These are phyloP conservation scores for Acanthochromis polyacanthus DNA, from an alignment of 2,113 vertebrate genomes.

Conservation along the genomic window DNA sequence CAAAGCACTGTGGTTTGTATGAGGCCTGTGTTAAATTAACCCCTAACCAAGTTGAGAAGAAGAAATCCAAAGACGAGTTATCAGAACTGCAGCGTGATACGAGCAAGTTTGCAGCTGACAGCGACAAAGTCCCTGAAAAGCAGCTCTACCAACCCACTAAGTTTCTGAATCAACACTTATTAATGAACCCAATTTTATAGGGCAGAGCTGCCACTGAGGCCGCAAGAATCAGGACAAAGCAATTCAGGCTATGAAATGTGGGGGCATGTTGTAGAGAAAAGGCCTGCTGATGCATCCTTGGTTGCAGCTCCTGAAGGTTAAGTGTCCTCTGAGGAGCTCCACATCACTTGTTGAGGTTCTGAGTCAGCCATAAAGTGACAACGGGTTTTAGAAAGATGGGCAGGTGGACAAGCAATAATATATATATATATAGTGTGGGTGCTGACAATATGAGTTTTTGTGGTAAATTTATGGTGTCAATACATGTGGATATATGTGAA, in stretches of 20 bases:
- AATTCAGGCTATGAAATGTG: slow-evolving; percentile 15
- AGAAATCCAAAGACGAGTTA: slow-evolving; percentile 21
- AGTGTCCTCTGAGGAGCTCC: slow-evolving; percentile 34
- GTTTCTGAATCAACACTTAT: slow-evolving; percentile 31
- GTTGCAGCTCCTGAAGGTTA: slow-evolving; percentile 40
- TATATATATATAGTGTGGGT: neutral
- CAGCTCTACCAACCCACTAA: neutral
- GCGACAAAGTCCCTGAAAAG: neutral
- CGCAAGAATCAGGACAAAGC: slow-evolving; percentile 27
- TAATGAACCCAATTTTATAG: slow-evolving; percentile 21
- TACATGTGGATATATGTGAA: neutral
- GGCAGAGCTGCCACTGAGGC: slow-evolving; percentile 1
- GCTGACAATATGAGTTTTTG: neutral
- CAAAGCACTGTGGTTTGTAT: slow-evolving; percentile 44
- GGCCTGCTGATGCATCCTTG: slow-evolving; percentile 30
- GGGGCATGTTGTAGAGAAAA: slow-evolving; percentile 6
- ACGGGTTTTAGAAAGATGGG: slow-evolving; percentile 17
- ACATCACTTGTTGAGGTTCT: slow-evolving; percentile 40
- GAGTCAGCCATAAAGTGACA: slow-evolving; percentile 32
- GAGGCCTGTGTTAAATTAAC: slow-evolving; percentile 53
- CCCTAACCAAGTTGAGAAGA: slow-evolving; percentile 26
- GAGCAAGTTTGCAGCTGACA: neutral
- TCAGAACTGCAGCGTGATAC: neutral
- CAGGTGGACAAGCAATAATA: neutral
- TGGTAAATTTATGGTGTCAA: neutral